phyloP scores from a whole-genome alignment of 2,888 invertebrate genomes.

The Eilema sororculum region DNA sequence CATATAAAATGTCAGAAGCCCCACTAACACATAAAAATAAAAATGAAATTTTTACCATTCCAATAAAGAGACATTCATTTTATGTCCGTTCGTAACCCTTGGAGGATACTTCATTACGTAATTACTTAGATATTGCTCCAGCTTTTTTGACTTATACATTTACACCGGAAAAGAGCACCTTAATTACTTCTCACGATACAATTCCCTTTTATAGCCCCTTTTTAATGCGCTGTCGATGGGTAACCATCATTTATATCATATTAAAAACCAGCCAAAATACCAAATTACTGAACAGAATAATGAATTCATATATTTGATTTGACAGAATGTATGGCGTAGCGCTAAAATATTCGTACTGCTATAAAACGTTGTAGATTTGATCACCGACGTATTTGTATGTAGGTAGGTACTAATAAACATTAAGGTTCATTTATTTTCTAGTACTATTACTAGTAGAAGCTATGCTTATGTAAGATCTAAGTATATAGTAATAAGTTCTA shows the following conservation, averaged over 20 bases:
- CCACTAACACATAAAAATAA: conserved; percentile 13
- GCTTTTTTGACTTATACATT: conserved; percentile 23
- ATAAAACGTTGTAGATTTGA: background rate
- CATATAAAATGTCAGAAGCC: background rate
- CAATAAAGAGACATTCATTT: conserved; percentile 28
- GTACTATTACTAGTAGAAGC: no score
- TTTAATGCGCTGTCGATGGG: conserved; percentile 7
- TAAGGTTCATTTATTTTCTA: no score
- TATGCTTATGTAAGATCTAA: no score
- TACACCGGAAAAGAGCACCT: conserved; percentile 17
- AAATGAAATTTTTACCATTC: conserved; percentile 29
- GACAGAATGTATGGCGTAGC: background rate
- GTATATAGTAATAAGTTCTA: background rate
- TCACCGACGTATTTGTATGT: background rate
- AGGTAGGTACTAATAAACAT: no score
- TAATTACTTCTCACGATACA: conserved; percentile 40
- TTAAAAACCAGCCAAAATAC: conserved; percentile 2
- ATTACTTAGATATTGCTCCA: conserved; percentile 32
- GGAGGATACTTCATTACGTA: conserved; percentile 30
- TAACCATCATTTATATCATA: conserved; percentile 15
- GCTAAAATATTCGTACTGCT: background rate
- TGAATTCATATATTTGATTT: background rate
- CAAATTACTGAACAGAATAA: background rate
- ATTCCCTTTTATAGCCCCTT: conserved; percentile 31
- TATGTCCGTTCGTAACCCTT: conserved; percentile 24